phyloP scores from a whole-genome alignment of 2,888 invertebrate species.

The Drosophila fulvimacula region DNA sequence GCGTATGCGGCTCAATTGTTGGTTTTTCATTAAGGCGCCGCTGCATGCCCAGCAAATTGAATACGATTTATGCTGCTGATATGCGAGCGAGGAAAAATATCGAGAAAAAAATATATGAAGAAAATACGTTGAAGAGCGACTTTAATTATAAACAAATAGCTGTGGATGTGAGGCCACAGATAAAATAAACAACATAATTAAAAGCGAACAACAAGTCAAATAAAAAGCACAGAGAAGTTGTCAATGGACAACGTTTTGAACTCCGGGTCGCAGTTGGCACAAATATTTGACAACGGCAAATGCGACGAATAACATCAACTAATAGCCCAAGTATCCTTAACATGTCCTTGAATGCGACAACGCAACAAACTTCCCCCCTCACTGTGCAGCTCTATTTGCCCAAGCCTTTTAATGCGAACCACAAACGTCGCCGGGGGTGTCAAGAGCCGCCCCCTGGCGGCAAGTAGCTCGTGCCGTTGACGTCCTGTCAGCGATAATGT shows the following conservation, averaged over 20 bases:
- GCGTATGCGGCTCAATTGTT: constrained; percentile 54
- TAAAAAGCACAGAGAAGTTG: constrained; percentile 39
- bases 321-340: constrained; percentile 65
- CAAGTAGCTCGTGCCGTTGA: constrained; percentile 41
- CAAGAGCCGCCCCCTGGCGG: constrained; percentile 36
- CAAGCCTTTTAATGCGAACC: constrained; percentile 48
- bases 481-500: constrained; percentile 72
- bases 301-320: constrained; percentile 57
- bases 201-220: constrained; percentile 68
- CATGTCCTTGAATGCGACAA: constrained; percentile 59
- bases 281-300: constrained; percentile 69
- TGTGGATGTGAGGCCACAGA: constrained; percentile 52
- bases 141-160: constrained; percentile 80
- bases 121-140: constrained; percentile 37
- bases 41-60: constrained; percentile 35
- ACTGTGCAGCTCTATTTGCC: constrained; percentile 32
- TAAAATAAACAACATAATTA: constrained; percentile 77
- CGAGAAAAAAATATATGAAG: constrained; percentile 10
- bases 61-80: constrained; percentile 58
- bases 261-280: constrained; percentile 63
- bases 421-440: constrained; percentile 50
- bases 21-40: constrained; percentile 75
- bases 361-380: background rate
- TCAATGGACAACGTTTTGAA: constrained; percentile 52
- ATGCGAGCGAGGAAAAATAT: constrained; percentile 24